Evolutionary conservation across 92 coral and sea anemone genomes (phyloP).

Genomic region (Actinostola sp.): DNA sequence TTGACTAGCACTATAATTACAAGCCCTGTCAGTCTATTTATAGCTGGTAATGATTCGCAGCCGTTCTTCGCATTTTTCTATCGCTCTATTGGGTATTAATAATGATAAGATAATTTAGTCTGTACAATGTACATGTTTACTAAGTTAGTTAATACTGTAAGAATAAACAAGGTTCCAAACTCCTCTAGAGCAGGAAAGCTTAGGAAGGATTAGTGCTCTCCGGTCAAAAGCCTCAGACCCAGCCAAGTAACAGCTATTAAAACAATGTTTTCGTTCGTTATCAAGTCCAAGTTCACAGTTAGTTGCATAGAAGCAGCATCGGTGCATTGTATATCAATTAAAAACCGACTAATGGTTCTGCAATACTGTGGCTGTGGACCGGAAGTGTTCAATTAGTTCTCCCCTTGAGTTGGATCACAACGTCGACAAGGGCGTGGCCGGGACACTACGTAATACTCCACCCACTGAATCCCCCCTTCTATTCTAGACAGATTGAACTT

Average conservation of each 20-base stretch:
- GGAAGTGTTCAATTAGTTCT: constrained; percentile 4
- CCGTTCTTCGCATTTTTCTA: constrained; percentile 15
- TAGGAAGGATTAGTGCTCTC: background rate
- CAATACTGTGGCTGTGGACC: background rate
- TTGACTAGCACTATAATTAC: background rate
- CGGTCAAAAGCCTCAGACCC: background rate
- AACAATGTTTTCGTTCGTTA: background rate
- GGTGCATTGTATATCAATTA: background rate
- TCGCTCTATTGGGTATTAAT: background rate
- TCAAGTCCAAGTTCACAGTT: no score
- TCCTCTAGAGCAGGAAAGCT: background rate
- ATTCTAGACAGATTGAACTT: constrained; percentile 27
- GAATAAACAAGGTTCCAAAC: background rate
- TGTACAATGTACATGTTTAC: constrained; percentile 3
- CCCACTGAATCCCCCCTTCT: background rate
- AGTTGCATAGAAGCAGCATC: no score
- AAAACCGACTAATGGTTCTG: background rate
- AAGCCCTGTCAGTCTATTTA: constrained; percentile 1
- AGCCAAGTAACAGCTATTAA: background rate
- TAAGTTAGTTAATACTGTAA: background rate
- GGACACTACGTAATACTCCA: constrained; percentile 6
- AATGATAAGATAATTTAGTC: constrained; percentile 5
- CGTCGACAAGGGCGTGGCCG: constrained; percentile 7
- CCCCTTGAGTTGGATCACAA: background rate
- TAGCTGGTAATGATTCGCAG: background rate